A percentile compares a stretch with the other conserved stretches of the same genome.
Evolutionary conservation across 92 coral and sea anemone species (phyloP).

Genomic region (Umimayanthus chanpuru): DNA sequence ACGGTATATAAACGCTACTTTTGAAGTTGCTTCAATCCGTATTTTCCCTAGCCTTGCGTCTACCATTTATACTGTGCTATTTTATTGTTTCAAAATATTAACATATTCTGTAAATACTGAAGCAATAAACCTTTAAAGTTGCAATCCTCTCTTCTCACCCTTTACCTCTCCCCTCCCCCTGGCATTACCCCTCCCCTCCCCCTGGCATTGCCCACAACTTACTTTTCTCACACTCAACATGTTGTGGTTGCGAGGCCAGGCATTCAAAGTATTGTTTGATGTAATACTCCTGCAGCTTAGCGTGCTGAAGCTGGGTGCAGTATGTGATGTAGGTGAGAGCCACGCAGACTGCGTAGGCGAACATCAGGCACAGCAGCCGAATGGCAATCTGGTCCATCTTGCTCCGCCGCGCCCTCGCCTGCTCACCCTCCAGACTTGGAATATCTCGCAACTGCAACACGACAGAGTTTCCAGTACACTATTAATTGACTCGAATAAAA

Average conservation of each 20-base stretch:
- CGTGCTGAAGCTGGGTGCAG: constrained; percentile 63
- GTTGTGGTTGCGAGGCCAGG: constrained; percentile 43
- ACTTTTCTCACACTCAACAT: constrained; percentile 2
- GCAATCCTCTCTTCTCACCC: no score
- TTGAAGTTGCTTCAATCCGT: no score
- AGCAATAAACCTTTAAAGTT: no score
- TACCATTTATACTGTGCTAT: no score
- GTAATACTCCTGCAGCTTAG: constrained; percentile 50
- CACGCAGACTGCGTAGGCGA: constrained; percentile 69
- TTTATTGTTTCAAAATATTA: no score
- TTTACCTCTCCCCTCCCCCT: no score
- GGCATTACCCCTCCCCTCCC: no score
- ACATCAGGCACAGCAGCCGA: constrained; percentile 81
- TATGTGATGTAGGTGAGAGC: constrained; percentile 69
- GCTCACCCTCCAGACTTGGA: constrained; percentile 54
- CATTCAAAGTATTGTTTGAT: constrained; percentile 62
- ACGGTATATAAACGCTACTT: no score
- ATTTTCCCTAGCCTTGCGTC: no score
- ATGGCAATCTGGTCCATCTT: constrained; percentile 70
- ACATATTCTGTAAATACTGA: no score
- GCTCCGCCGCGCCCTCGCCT: constrained; percentile 67
- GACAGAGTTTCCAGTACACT: not conserved
- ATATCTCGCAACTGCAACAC: constrained; percentile 57
- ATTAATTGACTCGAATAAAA: no score
- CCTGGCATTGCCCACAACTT: not conserved